These are phyloP conservation scores for Ylistrum balloti DNA, from an alignment of 1,140 invertebrate genomes.

Conservation along the genomic window DNA sequence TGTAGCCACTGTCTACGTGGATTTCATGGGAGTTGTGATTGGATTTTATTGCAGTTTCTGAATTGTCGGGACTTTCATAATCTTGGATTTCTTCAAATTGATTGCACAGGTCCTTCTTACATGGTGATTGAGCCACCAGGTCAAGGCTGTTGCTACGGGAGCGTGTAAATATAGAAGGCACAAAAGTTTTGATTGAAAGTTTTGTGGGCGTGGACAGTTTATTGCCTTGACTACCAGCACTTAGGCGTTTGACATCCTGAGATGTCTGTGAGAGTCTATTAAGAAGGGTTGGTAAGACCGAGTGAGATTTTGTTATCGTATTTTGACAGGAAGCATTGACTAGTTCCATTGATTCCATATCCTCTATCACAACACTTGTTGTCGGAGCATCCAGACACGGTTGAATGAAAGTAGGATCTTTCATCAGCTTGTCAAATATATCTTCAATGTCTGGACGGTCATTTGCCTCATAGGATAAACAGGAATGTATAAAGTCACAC, in stretches of 20 bases:
- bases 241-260: constrained; percentile 68
- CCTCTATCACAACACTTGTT: constrained; percentile 87
- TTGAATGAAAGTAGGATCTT: constrained; percentile 89
- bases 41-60: constrained; percentile 54
- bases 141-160: constrained; percentile 67
- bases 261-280: constrained; percentile 65
- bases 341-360: constrained; percentile 85
- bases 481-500: constrained; percentile 88
- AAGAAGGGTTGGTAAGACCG: constrained; percentile 62
- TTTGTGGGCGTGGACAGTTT: constrained; percentile 60
- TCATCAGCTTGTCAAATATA: constrained; percentile 90
- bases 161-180: constrained; percentile 55
- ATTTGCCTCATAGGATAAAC: constrained; percentile 89
- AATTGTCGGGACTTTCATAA: constrained; percentile 53
- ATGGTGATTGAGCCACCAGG: constrained; percentile 52
- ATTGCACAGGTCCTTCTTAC: constrained; percentile 55
- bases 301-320: constrained; percentile 66
- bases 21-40: constrained; percentile 67
- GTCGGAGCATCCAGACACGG: constrained; percentile 91
- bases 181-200: constrained; percentile 62
- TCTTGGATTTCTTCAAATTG: constrained; percentile 61
- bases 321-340: constrained; percentile 70
- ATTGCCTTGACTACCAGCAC: constrained; percentile 56
- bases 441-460: constrained; percentile 89
- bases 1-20: constrained; percentile 46